Percentiles rank a stretch among this genome's conserved stretches.
Evolutionary conservation across 2,797 vertebrate genomes (phyloP).

Genomic region (Coendou prehensilis): DNA sequence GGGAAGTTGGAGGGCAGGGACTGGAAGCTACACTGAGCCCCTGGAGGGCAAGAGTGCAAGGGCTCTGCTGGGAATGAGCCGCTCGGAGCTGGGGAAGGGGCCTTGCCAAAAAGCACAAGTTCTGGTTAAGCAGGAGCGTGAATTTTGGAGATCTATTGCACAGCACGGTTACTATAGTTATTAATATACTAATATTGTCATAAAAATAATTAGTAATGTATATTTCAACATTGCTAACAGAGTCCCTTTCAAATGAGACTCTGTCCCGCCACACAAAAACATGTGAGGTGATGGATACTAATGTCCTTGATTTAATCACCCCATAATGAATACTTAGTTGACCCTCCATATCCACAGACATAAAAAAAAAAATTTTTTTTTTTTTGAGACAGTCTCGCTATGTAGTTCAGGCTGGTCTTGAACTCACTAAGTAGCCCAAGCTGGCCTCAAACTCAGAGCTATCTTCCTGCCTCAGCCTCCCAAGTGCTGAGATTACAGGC

Average conservation of each 20-base stretch:
- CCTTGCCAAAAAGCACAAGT: not conserved
- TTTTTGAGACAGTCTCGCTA: no score
- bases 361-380: not conserved
- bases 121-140: not conserved
- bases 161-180: not conserved
- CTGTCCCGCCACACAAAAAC: not conserved
- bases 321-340: not conserved
- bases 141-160: not conserved
- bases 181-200: not conserved
- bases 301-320: no score
- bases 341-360: not conserved
- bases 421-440: not conserved
- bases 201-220: not conserved
- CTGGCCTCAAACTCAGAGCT: not conserved
- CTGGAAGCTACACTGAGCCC: not conserved
- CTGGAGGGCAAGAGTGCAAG: not conserved
- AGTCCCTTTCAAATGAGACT: not conserved
- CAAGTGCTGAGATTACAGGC: no score
- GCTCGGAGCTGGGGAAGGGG: rapidly evolving
- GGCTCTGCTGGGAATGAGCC: not conserved
- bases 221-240: not conserved
- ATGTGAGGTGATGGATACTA: not conserved
- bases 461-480: not conserved
- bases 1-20: not conserved
- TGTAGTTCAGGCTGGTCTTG: not conserved